Evolutionary conservation across 1,140 invertebrate species (phyloP).

Genomic region (Teleogryllus occipitalis): DNA sequence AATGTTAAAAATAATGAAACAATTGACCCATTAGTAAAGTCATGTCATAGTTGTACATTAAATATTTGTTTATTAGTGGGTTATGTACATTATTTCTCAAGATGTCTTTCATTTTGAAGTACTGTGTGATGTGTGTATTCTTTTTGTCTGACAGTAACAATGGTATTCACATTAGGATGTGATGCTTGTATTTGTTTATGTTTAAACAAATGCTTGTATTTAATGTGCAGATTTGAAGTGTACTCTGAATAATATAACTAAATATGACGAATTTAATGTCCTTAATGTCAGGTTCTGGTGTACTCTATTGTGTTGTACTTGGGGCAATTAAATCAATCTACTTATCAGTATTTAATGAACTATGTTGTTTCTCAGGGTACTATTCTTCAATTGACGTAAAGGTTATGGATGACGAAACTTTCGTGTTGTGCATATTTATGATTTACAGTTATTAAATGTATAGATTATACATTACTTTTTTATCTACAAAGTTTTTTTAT

Average conservation of each 20-base stretch:
- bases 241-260: neutral
- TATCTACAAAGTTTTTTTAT: neutral
- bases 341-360: neutral
- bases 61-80: no score
- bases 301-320: neutral
- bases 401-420: neutral
- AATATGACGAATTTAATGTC: neutral
- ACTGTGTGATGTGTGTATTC: no score
- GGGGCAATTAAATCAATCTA: neutral
- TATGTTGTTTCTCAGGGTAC: neutral
- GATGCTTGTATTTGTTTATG: no score
- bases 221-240: no score
- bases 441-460: neutral
- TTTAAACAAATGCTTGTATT: no score
- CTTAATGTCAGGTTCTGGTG: neutral
- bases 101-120: no score
- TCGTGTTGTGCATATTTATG: neutral
- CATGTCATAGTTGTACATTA: no score
- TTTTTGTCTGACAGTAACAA: no score
- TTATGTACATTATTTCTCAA: no score
- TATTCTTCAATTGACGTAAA: neutral
- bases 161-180: no score
- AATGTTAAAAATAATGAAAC: no score
- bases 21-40: no score
- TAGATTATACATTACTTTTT: neutral